Percentiles rank a stretch among this genome's conserved stretches.
Conservation (phyloP, 2,888 invertebrate genomes). For the Cyrtodaria siliqua region DNA sequence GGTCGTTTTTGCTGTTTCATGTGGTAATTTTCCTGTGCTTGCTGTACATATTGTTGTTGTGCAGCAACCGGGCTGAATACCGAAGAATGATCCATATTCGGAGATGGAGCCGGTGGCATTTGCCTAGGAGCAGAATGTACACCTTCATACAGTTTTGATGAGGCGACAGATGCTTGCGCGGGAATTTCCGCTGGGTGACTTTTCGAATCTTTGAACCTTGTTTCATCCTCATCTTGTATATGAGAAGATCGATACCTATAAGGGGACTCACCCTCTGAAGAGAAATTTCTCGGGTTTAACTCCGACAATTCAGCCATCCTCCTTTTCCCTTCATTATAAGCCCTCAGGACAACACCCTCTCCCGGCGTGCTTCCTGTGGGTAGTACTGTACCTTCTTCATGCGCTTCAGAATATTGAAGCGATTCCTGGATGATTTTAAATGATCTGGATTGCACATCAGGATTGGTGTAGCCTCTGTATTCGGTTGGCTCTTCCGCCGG, state of each 20-base stretch:
- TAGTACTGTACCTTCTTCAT: constrained; percentile 61
- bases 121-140: constrained; percentile 13
- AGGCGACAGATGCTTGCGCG: constrained; percentile 10
- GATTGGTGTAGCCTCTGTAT: constrained; percentile 74
- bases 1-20: not conserved
- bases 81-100: constrained; percentile 39
- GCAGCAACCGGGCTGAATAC: constrained; percentile 45
- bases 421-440: constrained; percentile 77
- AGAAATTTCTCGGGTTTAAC: constrained; percentile 59
- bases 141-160: constrained; percentile 38
- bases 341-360: constrained; percentile 56
- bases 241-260: constrained; percentile 35
- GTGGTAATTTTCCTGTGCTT: constrained; percentile 47
- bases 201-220: constrained; percentile 9
- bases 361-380: constrained; percentile 56
- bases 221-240: constrained; percentile 21
- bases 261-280: constrained; percentile 43
- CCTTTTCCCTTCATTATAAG: constrained; percentile 60
- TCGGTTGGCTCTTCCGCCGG: constrained; percentile 71
- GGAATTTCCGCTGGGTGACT: not conserved
- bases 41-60: constrained; percentile 49
- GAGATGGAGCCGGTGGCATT: constrained; percentile 1
- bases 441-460: constrained; percentile 78
- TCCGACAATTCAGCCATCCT: constrained; percentile 58
- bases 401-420: constrained; percentile 68